phyloP scores from a whole-genome alignment of 1,140 invertebrate species.

The Diabrotica virgifera region DNA sequence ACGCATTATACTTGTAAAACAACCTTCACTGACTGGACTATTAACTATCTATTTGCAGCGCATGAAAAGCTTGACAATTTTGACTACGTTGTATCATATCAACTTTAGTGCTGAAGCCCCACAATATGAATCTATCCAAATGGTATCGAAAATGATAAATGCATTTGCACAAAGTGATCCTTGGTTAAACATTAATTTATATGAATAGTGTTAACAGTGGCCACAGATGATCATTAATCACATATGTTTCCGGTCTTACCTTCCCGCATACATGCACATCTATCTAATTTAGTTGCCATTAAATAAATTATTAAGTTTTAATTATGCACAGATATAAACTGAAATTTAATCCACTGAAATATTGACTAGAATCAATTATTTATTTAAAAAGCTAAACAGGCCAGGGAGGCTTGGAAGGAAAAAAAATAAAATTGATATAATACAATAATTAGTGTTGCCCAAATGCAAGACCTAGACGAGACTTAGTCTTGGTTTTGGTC shows the following conservation, averaged over 20 bases:
- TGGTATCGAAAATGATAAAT: constrained; percentile 3
- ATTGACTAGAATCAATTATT: too few species aligned
- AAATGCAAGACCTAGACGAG: too few species aligned
- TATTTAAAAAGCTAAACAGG: too few species aligned
- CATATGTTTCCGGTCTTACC: constrained; percentile 1
- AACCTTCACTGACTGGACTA: neutral
- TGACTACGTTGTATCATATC: neutral
- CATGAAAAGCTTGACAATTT: neutral
- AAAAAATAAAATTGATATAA: too few species aligned
- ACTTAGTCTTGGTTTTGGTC: too few species aligned
- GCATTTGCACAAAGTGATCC: constrained; percentile 1
- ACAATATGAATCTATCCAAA: neutral
- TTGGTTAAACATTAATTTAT: constrained; percentile 1
- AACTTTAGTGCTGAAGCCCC: neutral
- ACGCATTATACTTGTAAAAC: too few species aligned
- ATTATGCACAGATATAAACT: neutral
- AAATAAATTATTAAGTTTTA: neutral
- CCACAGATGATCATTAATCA: constrained; percentile 2
- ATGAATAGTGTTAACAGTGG: constrained; percentile 1
- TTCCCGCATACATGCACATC: constrained; percentile 1
- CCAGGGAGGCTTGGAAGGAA: too few species aligned
- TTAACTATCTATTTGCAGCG: neutral
- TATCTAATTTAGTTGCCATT: neutral
- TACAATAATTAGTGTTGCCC: too few species aligned
- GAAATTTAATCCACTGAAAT: neutral